phyloP scores from a whole-genome alignment of 1,140 invertebrate genomes.

The Trigoniulus corallinus region DNA sequence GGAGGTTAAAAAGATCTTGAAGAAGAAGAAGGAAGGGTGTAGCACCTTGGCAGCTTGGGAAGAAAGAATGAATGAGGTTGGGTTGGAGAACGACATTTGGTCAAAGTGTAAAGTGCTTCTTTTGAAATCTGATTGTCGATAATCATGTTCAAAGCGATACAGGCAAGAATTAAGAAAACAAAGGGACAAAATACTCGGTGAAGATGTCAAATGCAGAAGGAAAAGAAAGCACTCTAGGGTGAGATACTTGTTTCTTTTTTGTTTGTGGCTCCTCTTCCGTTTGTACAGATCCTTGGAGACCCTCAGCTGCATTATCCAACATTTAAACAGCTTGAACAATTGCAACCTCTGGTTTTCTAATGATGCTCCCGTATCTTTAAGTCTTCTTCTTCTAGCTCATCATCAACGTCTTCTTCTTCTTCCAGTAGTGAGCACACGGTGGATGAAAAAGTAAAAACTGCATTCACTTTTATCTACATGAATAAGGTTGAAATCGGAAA shows the following conservation, averaged over 20 bases:
- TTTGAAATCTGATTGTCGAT: not conserved
- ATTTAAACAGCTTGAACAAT: no score
- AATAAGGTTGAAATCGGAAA: not conserved
- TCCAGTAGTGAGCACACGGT: not conserved
- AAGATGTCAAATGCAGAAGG: not conserved
- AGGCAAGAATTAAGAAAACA: slow-evolving; percentile 4
- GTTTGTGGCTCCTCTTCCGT: no score
- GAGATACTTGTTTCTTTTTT: no score
- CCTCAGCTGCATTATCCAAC: no score
- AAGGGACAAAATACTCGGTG: not conserved
- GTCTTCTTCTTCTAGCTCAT: not conserved
- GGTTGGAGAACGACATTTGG: no score
- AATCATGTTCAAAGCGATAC: slow-evolving; percentile 3
- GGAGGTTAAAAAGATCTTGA: slow-evolving; percentile 14
- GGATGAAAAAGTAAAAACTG: not conserved
- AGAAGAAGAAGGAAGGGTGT: slow-evolving; percentile 13
- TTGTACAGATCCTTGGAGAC: no score
- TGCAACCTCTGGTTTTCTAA: not conserved
- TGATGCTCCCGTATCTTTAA: not conserved
- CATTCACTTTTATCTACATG: not conserved
- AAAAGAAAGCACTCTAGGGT: not conserved
- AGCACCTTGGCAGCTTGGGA: slow-evolving; percentile 15
- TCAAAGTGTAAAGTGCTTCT: not conserved
- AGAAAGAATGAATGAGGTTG: slow-evolving; percentile 15
- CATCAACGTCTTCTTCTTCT: not conserved